Evolutionary conservation across 2,797 vertebrate genomes (phyloP).

Genomic region (Acipenser transmontanus): DNA sequence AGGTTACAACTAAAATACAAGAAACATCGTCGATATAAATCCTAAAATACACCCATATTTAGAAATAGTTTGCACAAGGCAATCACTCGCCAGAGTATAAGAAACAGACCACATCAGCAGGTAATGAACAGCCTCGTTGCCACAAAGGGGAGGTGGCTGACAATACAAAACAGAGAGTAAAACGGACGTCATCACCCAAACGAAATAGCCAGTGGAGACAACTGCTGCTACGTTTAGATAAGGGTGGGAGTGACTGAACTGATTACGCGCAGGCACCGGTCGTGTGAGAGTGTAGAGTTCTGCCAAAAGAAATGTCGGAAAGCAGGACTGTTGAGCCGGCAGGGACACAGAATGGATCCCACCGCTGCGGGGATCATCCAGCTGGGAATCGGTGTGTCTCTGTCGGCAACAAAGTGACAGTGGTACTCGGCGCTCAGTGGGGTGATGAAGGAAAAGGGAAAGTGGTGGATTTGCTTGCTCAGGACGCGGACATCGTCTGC

Average conservation of each 20-base stretch:
- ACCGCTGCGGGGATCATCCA: slow-evolving; percentile 19
- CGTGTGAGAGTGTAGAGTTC: background rate
- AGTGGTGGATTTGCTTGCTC: slow-evolving; percentile 89
- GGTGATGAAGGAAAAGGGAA: slow-evolving; percentile 94
- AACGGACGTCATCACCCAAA: background rate
- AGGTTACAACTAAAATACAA: no score
- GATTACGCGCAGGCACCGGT: background rate
- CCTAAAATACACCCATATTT: no score
- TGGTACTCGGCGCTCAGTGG: slow-evolving; percentile 92
- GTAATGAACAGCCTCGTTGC: no score
- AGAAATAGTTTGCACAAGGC: no score
- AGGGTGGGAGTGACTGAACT: slow-evolving; percentile 3
- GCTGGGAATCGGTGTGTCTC: slow-evolving; percentile 21
- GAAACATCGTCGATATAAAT: no score
- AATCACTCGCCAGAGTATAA: no score
- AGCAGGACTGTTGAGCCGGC: slow-evolving; percentile 41
- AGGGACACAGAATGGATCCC: slow-evolving; percentile 31
- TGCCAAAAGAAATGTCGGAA: slow-evolving; percentile 55
- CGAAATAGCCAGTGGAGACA: background rate
- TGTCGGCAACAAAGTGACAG: slow-evolving; percentile 81
- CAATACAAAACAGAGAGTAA: background rate
- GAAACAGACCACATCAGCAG: no score
- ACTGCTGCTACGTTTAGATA: slow-evolving; percentile 15
- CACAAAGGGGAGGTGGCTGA: background rate
- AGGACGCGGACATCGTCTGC: slow-evolving; percentile 93